Conservation (phyloP, 2,888 invertebrate genomes). For the Sminthurides aquaticus region DNA sequence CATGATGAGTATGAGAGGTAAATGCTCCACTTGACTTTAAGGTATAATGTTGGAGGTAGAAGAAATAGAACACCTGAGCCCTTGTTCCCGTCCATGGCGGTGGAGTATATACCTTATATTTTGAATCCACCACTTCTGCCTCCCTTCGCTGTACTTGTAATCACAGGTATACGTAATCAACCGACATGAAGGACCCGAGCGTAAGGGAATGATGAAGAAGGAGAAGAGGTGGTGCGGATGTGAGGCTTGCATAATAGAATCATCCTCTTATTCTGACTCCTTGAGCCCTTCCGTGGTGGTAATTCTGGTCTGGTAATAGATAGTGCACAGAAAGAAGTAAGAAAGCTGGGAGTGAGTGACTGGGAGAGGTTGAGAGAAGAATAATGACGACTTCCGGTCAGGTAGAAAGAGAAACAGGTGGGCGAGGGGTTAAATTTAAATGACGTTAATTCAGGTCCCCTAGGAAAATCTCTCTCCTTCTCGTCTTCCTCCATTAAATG, state of each 20-base stretch:
- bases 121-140: too few species aligned
- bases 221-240: not conserved
- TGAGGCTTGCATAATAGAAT: too few species aligned
- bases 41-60: not conserved
- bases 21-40: not conserved
- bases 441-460: not conserved
- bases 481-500: not conserved
- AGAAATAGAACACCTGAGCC: constrained; percentile 7
- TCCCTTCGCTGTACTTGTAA: too few species aligned
- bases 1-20: too few species aligned
- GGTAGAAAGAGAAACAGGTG: constrained; percentile 6
- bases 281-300: too few species aligned
- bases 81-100: too few species aligned
- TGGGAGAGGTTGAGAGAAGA: not conserved
- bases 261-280: too few species aligned
- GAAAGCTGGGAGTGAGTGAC: not conserved
- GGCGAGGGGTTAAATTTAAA: constrained; percentile 9
- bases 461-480: not conserved
- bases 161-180: too few species aligned
- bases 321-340: not conserved
- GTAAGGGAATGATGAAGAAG: not conserved
- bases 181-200: too few species aligned
- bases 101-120: too few species aligned
- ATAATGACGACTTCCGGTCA: constrained; percentile 26
- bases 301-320: too few species aligned